phyloP scores from a whole-genome alignment of 2,797 vertebrate species.

The Semotilus atromaculatus region DNA sequence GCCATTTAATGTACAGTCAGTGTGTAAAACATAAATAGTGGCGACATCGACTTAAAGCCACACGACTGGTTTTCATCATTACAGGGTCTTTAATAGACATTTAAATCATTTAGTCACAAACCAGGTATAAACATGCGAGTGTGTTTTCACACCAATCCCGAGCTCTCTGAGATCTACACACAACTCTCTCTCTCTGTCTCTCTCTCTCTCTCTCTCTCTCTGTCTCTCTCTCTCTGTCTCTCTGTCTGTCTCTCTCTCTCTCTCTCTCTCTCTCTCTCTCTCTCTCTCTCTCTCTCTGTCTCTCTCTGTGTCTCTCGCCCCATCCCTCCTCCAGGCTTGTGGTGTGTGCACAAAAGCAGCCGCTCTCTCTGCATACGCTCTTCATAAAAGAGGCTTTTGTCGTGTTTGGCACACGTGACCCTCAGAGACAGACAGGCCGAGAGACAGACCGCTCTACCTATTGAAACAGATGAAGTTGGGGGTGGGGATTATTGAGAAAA shows the following conservation, averaged over 20 bases:
- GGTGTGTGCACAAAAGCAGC: slow-evolving; percentile 83
- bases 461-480: slow-evolving; percentile 67
- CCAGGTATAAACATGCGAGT: not conserved
- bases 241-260: slow-evolving; percentile 51
- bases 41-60: not conserved
- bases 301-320: slow-evolving; percentile 53
- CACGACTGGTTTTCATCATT: not conserved
- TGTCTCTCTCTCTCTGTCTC: slow-evolving; percentile 48
- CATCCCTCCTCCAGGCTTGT: slow-evolving; percentile 74
- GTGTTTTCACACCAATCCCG: slow-evolving; percentile 38
- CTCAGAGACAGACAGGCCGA: slow-evolving; percentile 47
- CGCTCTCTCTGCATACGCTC: slow-evolving; percentile 84
- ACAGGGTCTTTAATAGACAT: not conserved
- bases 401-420: slow-evolving; percentile 82
- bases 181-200: not conserved
- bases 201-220: slow-evolving; percentile 11
- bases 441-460: slow-evolving; percentile 37
- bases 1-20: too few species aligned
- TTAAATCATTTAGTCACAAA: not conserved
- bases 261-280: not conserved
- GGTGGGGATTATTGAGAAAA: slow-evolving; percentile 56
- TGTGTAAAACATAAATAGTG: not conserved
- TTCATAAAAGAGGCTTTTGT: slow-evolving; percentile 89
- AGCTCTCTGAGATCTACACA: slow-evolving; percentile 40
- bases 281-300: not conserved